Base-by-base conservation (phyloP, 1,140 invertebrate species). In the Drosophila ananassae region DNA sequence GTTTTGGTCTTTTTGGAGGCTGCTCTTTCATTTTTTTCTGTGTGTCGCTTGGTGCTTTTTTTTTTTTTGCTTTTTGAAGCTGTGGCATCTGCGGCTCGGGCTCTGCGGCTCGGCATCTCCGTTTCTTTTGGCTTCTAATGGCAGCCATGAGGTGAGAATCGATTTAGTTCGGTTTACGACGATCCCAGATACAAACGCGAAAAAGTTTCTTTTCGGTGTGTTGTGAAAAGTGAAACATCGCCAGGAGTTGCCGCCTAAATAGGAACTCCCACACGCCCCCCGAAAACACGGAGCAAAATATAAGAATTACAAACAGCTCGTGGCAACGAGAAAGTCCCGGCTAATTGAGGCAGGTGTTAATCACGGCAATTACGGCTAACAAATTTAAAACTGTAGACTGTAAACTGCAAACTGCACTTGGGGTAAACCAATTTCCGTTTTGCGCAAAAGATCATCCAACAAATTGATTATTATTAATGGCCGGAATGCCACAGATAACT, bases 121-220 rank as follows among this genome's bases (percentile, higher is more conserved):
- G 68, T 66, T 71, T 84, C 77, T 89, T 82, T 77, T 73, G 72
- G 84, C 90, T 91, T 91, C 90, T 91, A 91, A 91, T 91, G 87
- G 74, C 82, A 69, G 84, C 82, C 78, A 77, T 77, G 73, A 85
- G 78, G 58, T 90, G 90, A 91, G 87, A 91, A 91, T 91, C 83
- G 82, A 91, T 91, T 91, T 90, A 91, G 90, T 91, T 83, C 78
- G 78, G 73, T 91, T 91, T 91, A 91, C 78, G 81, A 85, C 79
- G 87, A 91, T 89, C 90, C 68, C 66, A 83, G 90, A 89, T 89
- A 89, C 90, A 91, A 91, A 91, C 90, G 90, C 90, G 74, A 91
- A 91, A 85, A 89, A 89, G 76, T 89, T 89, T 83, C 84, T 77
- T 73, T 89, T 83, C 82, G 61, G 68, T 84, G 73, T 75, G 80